Evolutionary conservation across 2,113 vertebrate genomes (phyloP), one percentile per base, ranked within the genome.

Genomic region (Nyctibius bracteatus): DNA sequence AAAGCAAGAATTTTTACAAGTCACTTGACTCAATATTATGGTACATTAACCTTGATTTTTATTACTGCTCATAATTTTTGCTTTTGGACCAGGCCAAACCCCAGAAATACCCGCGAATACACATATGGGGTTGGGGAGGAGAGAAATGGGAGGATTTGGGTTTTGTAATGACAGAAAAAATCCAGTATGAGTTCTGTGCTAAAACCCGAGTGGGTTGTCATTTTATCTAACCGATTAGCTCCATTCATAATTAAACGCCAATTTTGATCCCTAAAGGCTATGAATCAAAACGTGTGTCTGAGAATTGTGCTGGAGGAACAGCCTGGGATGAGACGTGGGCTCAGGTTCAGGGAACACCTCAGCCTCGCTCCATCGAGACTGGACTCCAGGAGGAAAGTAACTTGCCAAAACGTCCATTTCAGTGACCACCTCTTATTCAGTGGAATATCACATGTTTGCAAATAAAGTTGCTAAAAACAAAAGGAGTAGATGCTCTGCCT

Each of bases 1-100:
- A 81, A 92, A 83, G 35, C 44, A 95, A 88, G 96, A 91, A 93
- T 94, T 97, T 96, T 94, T 94, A 94, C 82, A 96, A 94, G 94
- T 86, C 83, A 59, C 88, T 95, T 84, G 90, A 67, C 82, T 94
- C 91, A 86, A 89, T 94, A 96, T 88, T 93, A 96, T 75, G 95
- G 75, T 79, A 71, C 91, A 89, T 95, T 94, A 96, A 95, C 80
- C 65, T 94, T 96, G 94, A 71, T 86, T 96, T 97, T 94, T 90
- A 92, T 81, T 88, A 78, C 86, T 0, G 0, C 72, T 92, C 65
- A 70, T 58, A 79, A 73, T 73, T 92, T 90, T 94, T 92, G 70
- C 63, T 88, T 93, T 92, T 78, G 63, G 82, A 95, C 57, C 62
- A 94, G 72, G 86, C 43, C 55, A 81, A 93, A 54, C 16, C 63